These are phyloP conservation scores for Reticulitermes speratus DNA, from an alignment of 1,140 invertebrate species.

Conservation along the genomic window DNA sequence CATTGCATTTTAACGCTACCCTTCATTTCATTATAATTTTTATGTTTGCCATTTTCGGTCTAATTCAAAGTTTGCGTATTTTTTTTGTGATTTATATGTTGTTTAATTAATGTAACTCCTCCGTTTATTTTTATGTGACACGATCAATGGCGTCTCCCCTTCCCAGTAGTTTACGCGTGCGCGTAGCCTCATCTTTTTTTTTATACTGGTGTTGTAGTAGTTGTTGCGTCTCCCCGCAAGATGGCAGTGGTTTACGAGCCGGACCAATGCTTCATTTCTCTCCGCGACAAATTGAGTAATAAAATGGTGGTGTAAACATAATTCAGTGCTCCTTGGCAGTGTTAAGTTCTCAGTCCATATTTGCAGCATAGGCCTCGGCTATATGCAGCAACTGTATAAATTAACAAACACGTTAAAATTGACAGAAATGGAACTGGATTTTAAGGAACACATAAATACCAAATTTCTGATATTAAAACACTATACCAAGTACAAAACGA, in stretches of 20 bases:
- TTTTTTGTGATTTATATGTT: background rate
- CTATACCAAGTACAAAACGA: background rate
- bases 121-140: background rate
- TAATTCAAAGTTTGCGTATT: too few species aligned
- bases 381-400: background rate
- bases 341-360: background rate
- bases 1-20: too few species aligned
- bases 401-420: background rate
- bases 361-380: background rate
- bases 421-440: background rate
- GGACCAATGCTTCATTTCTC: background rate
- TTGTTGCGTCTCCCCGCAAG: background rate
- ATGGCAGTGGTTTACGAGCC: constrained; percentile 12
- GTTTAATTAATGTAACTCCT: background rate
- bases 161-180: background rate
- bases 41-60: too few species aligned
- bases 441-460: background rate
- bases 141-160: background rate
- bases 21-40: too few species aligned
- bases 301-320: background rate
- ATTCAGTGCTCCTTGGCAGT: background rate
- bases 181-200: background rate
- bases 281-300: constrained; percentile 1
- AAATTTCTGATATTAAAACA: background rate
- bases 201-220: background rate